phyloP scores from a whole-genome alignment of 2,888 invertebrate genomes.

The Lasioglossum zephyrum region DNA sequence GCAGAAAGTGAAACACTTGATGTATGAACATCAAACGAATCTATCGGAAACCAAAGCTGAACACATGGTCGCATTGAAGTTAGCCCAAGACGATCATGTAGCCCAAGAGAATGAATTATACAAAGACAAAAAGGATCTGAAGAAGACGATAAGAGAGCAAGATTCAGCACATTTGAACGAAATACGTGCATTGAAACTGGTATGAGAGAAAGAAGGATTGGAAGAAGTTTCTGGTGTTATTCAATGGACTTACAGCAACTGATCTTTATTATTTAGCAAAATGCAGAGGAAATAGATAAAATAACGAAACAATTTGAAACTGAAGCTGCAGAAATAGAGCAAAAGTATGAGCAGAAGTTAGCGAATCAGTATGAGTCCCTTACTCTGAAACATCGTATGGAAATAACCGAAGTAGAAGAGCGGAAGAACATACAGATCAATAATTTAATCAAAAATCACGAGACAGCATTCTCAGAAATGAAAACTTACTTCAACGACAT shows the following conservation, averaged over 20 bases:
- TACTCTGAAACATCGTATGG: constrained; percentile 90
- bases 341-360: constrained; percentile 91
- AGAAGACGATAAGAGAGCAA: constrained; percentile 89
- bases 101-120: constrained; percentile 91
- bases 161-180: constrained; percentile 90
- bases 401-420: constrained; percentile 95
- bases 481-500: constrained; percentile 98
- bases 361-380: constrained; percentile 89
- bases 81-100: constrained; percentile 93
- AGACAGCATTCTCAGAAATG: constrained; percentile 93
- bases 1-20: constrained; percentile 96
- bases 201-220: constrained; percentile 74
- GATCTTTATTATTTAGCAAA: constrained; percentile 77
- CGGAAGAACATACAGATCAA: constrained; percentile 95
- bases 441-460: constrained; percentile 92
- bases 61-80: constrained; percentile 91
- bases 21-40: constrained; percentile 95
- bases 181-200: constrained; percentile 89
- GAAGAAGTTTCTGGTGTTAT: not conserved
- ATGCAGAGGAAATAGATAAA: constrained; percentile 85
- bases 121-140: constrained; percentile 89
- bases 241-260: not conserved
- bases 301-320: constrained; percentile 88
- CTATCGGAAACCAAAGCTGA: constrained; percentile 94
- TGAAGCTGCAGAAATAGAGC: constrained; percentile 89